Percentiles rank a stretch among this genome's conserved stretches.
phyloP scores from a whole-genome alignment of 2,113 vertebrate species.

The Carassius carassius region DNA sequence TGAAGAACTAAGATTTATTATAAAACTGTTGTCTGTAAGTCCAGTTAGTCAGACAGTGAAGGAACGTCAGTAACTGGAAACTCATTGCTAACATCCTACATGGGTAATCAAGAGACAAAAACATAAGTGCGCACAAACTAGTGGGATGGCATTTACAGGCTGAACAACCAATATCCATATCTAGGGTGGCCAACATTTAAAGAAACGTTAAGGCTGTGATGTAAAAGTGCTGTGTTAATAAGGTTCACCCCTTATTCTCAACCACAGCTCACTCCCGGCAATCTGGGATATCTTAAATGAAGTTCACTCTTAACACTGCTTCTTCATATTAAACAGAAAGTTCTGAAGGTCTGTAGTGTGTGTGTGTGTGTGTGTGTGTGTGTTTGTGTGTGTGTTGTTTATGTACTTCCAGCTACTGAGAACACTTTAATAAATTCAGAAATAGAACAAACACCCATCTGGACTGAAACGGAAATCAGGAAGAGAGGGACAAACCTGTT shows the following conservation, averaged over 20 bases:
- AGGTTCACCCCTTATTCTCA: not conserved
- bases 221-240: not conserved
- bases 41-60: not conserved
- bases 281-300: constrained; percentile 14
- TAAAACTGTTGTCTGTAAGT: not conserved
- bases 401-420: constrained; percentile 57
- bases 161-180: not conserved
- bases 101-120: not conserved
- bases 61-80: not conserved
- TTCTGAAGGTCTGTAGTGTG: constrained; percentile 8
- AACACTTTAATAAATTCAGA: constrained; percentile 57
- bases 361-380: constrained; percentile 40
- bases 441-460: constrained; percentile 42
- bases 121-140: not conserved
- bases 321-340: constrained; percentile 58
- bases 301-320: constrained; percentile 46
- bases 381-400: constrained; percentile 28
- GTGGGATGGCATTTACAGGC: not conserved
- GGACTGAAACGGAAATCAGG: constrained; percentile 34
- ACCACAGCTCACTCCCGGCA: not conserved
- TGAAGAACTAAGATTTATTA: not conserved
- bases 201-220: not conserved
- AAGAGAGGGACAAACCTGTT: constrained; percentile 33
- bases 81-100: not conserved
- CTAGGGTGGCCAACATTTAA: not conserved